These are phyloP conservation scores for Drosophila paracracens DNA, from an alignment of 2,888 invertebrate species.

Conservation along the genomic window DNA sequence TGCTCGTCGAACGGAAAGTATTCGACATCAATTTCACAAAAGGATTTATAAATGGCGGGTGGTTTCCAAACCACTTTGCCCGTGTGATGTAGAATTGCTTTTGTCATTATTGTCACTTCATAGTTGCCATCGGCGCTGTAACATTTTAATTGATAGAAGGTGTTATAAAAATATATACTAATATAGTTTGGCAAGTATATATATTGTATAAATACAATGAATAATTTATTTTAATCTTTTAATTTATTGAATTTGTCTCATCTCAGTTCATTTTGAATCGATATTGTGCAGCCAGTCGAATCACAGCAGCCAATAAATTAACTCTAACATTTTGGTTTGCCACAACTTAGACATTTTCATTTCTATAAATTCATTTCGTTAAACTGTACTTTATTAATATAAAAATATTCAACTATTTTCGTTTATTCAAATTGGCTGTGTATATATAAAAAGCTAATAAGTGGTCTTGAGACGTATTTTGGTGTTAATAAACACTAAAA, in stretches of 20 bases:
- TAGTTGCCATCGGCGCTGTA: constrained; percentile 98
- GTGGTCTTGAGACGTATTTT: neutral
- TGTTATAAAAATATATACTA: neutral
- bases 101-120: constrained; percentile 99
- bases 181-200: neutral
- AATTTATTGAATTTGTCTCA: neutral
- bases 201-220: neutral
- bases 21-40: constrained; percentile 97
- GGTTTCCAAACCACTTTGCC: constrained; percentile 99
- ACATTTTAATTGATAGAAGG: constrained; percentile 4
- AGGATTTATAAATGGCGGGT: constrained; percentile 99
- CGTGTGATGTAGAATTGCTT: constrained; percentile 96
- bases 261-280: neutral
- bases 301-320: constrained; percentile 2
- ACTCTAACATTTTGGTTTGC: neutral
- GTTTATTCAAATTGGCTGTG: neutral
- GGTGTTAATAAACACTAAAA: neutral
- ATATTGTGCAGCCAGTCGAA: neutral
- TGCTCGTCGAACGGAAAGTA: constrained; percentile 98
- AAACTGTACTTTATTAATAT: too few species aligned
- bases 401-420: neutral
- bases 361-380: neutral
- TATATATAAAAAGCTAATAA: neutral
- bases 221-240: neutral
- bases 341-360: constrained; percentile 3